A percentile compares a stretch with the other conserved stretches of the same genome.
These are phyloP conservation scores for Simalia tracyae DNA, from an alignment of 2,797 vertebrate species.

Conservation along the genomic window DNA sequence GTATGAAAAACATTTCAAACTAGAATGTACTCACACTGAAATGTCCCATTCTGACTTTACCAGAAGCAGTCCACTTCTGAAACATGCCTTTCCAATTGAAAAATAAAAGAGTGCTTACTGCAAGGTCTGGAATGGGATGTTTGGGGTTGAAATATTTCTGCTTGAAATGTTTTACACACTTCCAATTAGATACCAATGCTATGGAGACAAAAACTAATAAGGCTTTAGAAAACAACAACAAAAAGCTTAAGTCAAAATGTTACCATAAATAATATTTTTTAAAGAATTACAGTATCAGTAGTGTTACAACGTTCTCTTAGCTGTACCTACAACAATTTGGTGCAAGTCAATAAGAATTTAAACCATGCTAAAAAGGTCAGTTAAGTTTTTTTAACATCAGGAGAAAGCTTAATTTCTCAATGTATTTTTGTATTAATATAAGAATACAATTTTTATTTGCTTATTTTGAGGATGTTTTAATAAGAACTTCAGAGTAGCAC, in stretches of 20 bases:
- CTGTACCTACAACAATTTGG: neutral
- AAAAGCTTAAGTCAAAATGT: neutral
- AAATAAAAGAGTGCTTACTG: neutral
- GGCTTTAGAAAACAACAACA: neutral
- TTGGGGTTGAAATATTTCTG: neutral
- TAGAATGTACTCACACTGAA: neutral
- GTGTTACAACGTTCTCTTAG: neutral
- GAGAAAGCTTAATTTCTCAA: neutral
- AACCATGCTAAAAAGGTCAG: neutral
- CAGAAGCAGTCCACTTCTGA: neutral
- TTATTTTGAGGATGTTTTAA: neutral
- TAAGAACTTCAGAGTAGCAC: neutral
- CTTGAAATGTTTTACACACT: neutral
- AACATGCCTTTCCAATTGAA: neutral
- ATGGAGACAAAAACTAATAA: neutral
- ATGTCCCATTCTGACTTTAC: neutral
- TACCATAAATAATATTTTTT: neutral
- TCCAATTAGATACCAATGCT: neutral
- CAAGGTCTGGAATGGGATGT: neutral
- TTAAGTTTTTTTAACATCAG: neutral
- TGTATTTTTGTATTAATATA: neutral
- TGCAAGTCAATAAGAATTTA: neutral
- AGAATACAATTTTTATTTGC: neutral
- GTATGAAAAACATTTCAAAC: neutral
- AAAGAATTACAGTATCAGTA: neutral